A percentile compares a stretch with the other conserved stretches of the same genome.
Conservation (phyloP, 2,888 invertebrate species). For the Alloscopus bannaensis region DNA sequence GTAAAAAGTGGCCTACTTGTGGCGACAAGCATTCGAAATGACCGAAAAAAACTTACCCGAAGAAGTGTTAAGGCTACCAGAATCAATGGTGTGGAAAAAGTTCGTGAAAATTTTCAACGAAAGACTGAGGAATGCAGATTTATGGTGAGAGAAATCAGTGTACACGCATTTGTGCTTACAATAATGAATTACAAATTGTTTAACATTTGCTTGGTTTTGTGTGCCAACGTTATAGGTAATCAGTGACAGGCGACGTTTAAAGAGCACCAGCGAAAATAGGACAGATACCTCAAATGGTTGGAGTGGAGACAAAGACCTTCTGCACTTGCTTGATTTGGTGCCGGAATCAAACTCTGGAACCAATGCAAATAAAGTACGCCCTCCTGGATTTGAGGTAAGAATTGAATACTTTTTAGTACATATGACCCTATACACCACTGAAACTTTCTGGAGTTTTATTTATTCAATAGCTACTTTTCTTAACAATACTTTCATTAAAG, state of each 20-base stretch:
- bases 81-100: constrained; percentile 41
- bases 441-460: too few species aligned
- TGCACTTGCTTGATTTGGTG: constrained; percentile 62
- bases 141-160: constrained; percentile 34
- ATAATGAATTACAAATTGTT: background rate
- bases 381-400: constrained; percentile 49
- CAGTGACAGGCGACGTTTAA: constrained; percentile 27
- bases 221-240: constrained; percentile 26
- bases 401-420: background rate
- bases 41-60: too few species aligned
- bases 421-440: background rate
- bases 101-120: constrained; percentile 33
- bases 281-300: background rate
- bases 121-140: constrained; percentile 47
- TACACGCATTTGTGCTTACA: background rate
- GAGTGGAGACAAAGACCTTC: constrained; percentile 20
- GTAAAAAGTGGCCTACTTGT: constrained; percentile 13
- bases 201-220: background rate
- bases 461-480: too few species aligned
- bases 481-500: background rate
- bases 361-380: constrained; percentile 10
- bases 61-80: constrained; percentile 16
- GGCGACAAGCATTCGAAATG: background rate
- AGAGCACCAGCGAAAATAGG: background rate
- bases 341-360: constrained; percentile 28